Base-by-base conservation (phyloP, 2,113 vertebrate species). In the Isichthys henryi region DNA sequence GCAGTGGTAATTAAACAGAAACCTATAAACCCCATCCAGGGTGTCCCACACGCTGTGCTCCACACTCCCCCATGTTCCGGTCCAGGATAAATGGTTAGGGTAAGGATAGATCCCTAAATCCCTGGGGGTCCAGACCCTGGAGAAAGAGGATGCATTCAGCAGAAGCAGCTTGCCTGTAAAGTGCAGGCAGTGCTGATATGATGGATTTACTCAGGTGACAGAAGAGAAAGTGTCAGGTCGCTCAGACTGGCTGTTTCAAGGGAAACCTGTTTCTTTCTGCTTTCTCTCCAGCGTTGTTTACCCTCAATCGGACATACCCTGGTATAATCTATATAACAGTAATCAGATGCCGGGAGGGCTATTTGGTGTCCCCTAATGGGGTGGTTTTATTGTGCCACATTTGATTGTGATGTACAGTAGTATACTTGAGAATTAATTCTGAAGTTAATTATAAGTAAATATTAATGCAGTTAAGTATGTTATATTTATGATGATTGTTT, bases 271-370 rank as follows among this genome's bases (percentile, higher is more conserved):
- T 80, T 53, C 9, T 23, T 23, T 48, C 66, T 43, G 31, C 45
- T 39, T 8, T 17, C 15, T 6, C 23, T 21, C 87, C 19, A 11
- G 43, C 17, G 2, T 56, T 90, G 84, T 88, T 91, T 90, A 89
- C 56, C 85, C 21, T 80, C 88, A 4, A 58, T 88, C 84, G 80
- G 53, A 48, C 62, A 62, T 82, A 15, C 85, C 50, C 17, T 52
- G n/a, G 13, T 62, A 39, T 86, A 62, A 87, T 70, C n/a, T 13
- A 4, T 11, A 31, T 10, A 70, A 27, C 2, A 17, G 13, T 13
- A 52, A 70, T 31, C 62, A 70, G 10, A 31, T 11, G n/a, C 62
- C 19, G 1, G 19, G n/a, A 27, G 27, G 62, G 62, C n/a, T 10
- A 27, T 66, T 66, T 70, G 62, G 62, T 0, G 3, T 9, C n/a